phyloP scores from a whole-genome alignment of 2,113 vertebrate species.

The Stegostoma tigrinum region DNA sequence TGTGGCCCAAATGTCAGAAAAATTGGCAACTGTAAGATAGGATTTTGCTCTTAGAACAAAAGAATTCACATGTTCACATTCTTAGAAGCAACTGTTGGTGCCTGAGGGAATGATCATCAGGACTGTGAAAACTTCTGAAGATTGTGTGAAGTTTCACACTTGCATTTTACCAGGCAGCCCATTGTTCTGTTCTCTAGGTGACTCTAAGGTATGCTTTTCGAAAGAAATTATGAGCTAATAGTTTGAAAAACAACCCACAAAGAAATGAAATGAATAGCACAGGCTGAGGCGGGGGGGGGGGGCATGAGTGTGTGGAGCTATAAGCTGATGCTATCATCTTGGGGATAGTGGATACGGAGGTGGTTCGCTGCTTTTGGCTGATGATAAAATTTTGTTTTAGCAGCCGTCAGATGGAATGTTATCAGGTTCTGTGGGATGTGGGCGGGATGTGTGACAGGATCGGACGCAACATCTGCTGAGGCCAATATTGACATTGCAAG shows the following conservation, averaged over 20 bases:
- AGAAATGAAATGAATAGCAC: background rate
- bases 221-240: background rate
- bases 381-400: background rate
- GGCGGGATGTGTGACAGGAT: no score
- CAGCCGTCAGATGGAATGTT: no score
- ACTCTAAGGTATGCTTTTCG: background rate
- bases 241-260: background rate
- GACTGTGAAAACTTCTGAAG: background rate
- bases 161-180: background rate
- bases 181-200: background rate
- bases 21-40: background rate
- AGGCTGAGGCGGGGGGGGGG: background rate
- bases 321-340: background rate
- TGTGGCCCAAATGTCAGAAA: background rate
- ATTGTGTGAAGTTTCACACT: background rate
- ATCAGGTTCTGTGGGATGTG: no score
- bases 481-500: no score
- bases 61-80: background rate
- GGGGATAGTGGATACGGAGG: background rate
- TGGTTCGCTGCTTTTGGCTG: background rate
- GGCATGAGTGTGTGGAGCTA: background rate
- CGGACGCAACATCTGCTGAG: no score
- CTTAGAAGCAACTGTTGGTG: background rate
- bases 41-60: no score
- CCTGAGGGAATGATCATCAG: background rate